Base-by-base conservation (phyloP, 2,888 invertebrate species). In the Cerceris rybyensis region DNA sequence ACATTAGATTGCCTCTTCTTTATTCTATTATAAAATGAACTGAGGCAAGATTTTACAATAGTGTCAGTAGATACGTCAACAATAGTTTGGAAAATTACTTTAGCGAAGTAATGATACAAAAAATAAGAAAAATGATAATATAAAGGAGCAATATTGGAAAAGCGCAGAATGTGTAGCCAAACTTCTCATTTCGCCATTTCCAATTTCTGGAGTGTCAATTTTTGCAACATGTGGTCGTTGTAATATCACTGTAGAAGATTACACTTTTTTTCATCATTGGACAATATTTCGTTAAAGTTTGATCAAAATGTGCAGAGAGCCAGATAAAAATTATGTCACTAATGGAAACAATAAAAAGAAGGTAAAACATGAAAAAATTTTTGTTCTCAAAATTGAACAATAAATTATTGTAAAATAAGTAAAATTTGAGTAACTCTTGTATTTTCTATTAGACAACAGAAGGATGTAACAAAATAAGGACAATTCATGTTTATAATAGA, bases 151-250 rank as follows among this genome's bases (percentile, higher is more conserved):
- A 78, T 79, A 72, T 72, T 64, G 78, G 58, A 69, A 74, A 78
- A 82, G 78, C 73, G 80, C 52, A 65, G 73, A 46, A 73, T 71
- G 50, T 63, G 63, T 41, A 42, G 49, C 70, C 65, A 70, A 67
- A 63, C 63, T 61, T 59, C 64, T 72, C 63, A 72, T 78, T 78
- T 64, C 78, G 63, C 72, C 73, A 71, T 73, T 73, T 78, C 78
- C 78, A 79, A 79, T 79, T 79, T 79, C 78, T 78, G 59, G 65
- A 73, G 78, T 78, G 79, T 79, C 79, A 78, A 73, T 79, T 79
- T 28, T 73, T 72, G 79, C 78, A 79, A 79, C 79, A 79, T 73
- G 71, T 79, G 79, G 78, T 73, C 78, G 65, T 73, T 77, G 71
- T 67, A 66, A 77, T 78, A 78, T 78, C 78, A 50, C 78, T 61